Evolutionary conservation across 2,888 invertebrate species (phyloP).

Genomic region (Caradrina clavipalpis): DNA sequence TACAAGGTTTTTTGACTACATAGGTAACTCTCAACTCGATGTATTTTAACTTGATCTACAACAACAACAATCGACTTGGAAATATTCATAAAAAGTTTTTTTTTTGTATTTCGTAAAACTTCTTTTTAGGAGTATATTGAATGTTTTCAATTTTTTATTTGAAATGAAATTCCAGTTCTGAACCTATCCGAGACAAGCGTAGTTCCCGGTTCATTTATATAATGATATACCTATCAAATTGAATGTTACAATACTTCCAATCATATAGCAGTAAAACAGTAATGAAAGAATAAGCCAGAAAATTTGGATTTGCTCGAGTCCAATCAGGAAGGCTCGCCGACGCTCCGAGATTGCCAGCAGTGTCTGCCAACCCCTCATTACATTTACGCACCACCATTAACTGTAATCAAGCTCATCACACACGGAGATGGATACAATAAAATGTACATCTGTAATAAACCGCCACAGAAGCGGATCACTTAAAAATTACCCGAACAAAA

Average conservation of each 20-base stretch:
- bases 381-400: conserved; percentile 86
- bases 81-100: background rate
- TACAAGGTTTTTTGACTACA: too few relatives aligned
- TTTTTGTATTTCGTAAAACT: background rate
- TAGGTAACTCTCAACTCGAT: background rate
- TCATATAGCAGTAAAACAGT: conserved; percentile 58
- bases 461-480: conserved; percentile 44
- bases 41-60: background rate
- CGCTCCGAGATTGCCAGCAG: conserved; percentile 78
- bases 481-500: conserved; percentile 36
- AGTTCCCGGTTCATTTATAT: background rate
- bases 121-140: background rate
- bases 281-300: conserved; percentile 68
- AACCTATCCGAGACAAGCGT: background rate
- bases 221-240: conserved; percentile 6
- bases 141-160: background rate
- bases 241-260: conserved; percentile 45
- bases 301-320: conserved; percentile 78
- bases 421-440: conserved; percentile 86
- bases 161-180: too few relatives aligned
- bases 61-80: background rate
- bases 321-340: conserved; percentile 79
- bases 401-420: conserved; percentile 87
- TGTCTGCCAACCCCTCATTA: conserved; percentile 84
- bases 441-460: conserved; percentile 79